Evolutionary conservation across 2,888 invertebrate genomes (phyloP).

Genomic region (Abrostola triplasia): DNA sequence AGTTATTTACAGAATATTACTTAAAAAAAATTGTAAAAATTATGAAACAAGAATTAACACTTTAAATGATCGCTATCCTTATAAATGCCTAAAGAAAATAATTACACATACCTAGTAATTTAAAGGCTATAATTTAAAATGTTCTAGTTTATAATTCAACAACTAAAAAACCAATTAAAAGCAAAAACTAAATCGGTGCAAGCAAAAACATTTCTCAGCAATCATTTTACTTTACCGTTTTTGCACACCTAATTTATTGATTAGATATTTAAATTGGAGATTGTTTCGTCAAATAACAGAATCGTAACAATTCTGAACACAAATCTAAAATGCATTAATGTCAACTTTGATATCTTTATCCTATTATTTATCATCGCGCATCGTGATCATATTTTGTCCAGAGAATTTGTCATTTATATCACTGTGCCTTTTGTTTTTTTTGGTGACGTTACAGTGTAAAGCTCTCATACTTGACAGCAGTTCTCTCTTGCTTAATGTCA

Average conservation of each 20-base stretch:
- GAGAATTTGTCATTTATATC: conserved; percentile 40
- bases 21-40: too few species aligned
- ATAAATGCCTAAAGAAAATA: too few species aligned
- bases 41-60: too few species aligned
- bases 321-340: conserved; percentile 7
- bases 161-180: too few species aligned
- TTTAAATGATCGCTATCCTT: too few species aligned
- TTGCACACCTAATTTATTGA: not conserved
- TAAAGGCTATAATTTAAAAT: too few species aligned
- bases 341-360: conserved; percentile 14
- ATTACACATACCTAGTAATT: too few species aligned
- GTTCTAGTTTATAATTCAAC: too few species aligned
- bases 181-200: conserved; percentile 2
- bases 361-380: conserved; percentile 24
- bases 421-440: conserved; percentile 21
- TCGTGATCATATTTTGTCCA: conserved; percentile 26
- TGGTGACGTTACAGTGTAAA: conserved; percentile 15
- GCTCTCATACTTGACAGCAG: conserved; percentile 34
- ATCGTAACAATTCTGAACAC: not conserved
- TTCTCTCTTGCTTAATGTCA: conserved; percentile 54
- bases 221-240: too few species aligned
- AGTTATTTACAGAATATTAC: too few species aligned
- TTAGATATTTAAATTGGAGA: conserved; percentile 18
- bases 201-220: too few species aligned
- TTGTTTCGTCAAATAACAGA: conserved; percentile 13